These are phyloP conservation scores for Chlamydotis undulata DNA, from an alignment of 2,113 vertebrate species.

Conservation along the genomic window DNA sequence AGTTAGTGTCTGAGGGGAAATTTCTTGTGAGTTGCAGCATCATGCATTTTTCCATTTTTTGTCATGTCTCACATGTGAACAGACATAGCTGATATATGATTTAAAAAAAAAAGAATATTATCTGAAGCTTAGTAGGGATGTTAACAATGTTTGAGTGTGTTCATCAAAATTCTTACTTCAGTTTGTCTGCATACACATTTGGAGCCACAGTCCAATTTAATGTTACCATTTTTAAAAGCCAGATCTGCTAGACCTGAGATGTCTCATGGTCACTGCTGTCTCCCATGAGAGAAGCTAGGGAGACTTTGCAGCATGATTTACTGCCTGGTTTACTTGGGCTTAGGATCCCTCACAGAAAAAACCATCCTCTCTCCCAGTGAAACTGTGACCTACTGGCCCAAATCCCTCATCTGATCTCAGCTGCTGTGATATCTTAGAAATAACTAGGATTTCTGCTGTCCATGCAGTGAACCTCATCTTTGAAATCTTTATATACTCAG, in stretches of 20 bases:
- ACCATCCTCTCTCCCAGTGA: not conserved
- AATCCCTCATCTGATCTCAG: constrained; percentile 42
- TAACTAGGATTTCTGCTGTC: constrained; percentile 18
- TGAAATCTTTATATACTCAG: constrained; percentile 21
- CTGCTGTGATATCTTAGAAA: constrained; percentile 26
- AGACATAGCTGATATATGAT: not conserved
- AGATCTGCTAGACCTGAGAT: not conserved
- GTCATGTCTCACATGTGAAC: not conserved
- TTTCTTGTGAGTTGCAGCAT: not conserved
- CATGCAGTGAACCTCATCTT: constrained; percentile 57
- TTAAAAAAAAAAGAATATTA: not conserved
- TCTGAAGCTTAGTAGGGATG: not conserved
- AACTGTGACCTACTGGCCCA: constrained; percentile 36
- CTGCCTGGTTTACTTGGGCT: not conserved
- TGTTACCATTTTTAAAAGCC: not conserved
- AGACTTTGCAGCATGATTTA: not conserved
- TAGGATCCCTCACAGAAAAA: not conserved
- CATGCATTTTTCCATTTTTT: not conserved
- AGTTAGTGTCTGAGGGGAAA: not conserved
- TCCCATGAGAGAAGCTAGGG: not conserved
- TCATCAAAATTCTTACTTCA: not conserved
- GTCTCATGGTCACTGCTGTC: not conserved
- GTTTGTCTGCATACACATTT: not conserved
- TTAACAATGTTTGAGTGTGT: not conserved
- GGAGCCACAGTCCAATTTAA: not conserved